Base-by-base conservation (phyloP, 2,797 vertebrate genomes). In the Oreochromis grahami region DNA sequence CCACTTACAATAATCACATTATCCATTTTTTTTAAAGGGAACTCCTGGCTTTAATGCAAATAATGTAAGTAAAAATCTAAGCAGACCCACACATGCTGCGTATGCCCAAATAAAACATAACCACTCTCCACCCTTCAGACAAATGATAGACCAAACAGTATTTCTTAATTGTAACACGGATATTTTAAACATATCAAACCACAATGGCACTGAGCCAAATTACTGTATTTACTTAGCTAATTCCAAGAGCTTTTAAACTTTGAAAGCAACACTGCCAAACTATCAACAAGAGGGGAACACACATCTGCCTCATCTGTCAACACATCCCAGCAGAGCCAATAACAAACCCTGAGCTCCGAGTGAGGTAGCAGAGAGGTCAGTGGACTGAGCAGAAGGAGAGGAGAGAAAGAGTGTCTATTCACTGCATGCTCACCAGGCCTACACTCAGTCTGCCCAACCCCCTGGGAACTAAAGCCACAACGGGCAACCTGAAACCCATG, bases 271-370 rank as follows among this genome's bases (percentile, higher is more conserved):
- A 65, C 53, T 43, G 58, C 82, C 80, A 87, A 86, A 86, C 50
- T 81, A 76, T 88, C 80, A 84, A 55, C 58, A 48, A 82, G 53
- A 74, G 68, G 32, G 82, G 85, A 92, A 88, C 83, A 92, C 87
- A 93, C 91, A 93, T 95, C 94, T 94, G 91, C 77, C 88, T 83
- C 89, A 86, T 94, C 94, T 93, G 93, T 95, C 94, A 91, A 80
- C 94, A 93, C 91, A 80, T 86, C 89, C 80, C 84, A 78, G 87
- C 85, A 7, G 58, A 90, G 86, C 84, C 91, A 92, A 89, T 88
- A 93, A 92, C 89, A 91, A 88, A 86, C 84, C 82, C 83, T 52
- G 74, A 82, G 86, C 90, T 90, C 89, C 38, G 65, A 83, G 78
- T 4, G 90, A 91, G 93, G 92, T 89, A 85, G 91, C 68, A 76